phyloP scores from a whole-genome alignment of 2,797 vertebrate genomes.

The Scarus forsteni region DNA sequence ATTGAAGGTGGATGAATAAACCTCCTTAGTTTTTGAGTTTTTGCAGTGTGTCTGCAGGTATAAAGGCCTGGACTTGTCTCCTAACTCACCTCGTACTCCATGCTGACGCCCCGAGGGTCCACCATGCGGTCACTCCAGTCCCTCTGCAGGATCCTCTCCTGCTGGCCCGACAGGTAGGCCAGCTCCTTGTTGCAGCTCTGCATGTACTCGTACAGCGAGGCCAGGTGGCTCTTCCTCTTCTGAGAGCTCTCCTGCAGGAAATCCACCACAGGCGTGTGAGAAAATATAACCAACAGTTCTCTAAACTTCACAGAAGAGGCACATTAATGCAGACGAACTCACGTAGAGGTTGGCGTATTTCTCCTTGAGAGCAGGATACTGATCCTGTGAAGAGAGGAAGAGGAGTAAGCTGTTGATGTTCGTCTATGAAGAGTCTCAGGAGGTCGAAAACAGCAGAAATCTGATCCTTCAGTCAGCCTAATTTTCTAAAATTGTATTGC shows the following conservation, averaged over 20 bases:
- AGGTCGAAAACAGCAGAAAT: too few species aligned
- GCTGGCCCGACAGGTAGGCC: conserved; percentile 86
- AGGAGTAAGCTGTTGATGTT: not conserved
- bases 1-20: too few species aligned
- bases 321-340: conserved; percentile 61
- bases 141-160: conserved; percentile 88
- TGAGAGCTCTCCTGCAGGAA: conserved; percentile 86
- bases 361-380: conserved; percentile 80
- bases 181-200: conserved; percentile 93
- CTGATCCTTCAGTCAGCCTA: too few species aligned
- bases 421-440: too few species aligned
- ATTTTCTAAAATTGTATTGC: too few species aligned
- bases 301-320: not conserved
- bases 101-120: conserved; percentile 82
- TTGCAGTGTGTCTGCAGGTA: too few species aligned
- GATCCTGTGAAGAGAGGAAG: conserved; percentile 70
- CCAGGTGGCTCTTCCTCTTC: conserved; percentile 83
- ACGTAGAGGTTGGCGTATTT: conserved; percentile 89
- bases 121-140: conserved; percentile 95
- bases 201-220: conserved; percentile 92
- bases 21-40: too few species aligned
- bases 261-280: not conserved
- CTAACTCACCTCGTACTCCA: conserved; percentile 88
- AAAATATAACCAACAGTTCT: not conserved
- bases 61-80: too few species aligned